Percentiles rank a stretch among this genome's conserved stretches.
Conservation (phyloP, 2,888 invertebrate species). For the Psococerastis gibbosa region DNA sequence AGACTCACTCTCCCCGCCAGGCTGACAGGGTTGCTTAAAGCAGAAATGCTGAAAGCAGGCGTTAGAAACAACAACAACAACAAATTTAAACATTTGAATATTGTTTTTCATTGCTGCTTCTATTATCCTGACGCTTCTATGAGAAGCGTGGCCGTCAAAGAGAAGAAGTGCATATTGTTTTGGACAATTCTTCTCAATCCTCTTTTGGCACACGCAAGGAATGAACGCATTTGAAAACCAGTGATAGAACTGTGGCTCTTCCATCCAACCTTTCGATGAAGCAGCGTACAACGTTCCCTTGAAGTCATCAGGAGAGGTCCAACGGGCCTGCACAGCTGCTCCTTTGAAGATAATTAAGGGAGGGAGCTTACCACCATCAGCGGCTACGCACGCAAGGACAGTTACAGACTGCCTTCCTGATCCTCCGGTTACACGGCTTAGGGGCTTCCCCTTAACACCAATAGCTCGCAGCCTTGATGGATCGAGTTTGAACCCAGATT, state of each 20-base stretch:
- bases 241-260: not conserved
- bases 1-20: too few species aligned
- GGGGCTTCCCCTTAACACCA: not conserved
- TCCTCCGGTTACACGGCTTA: not conserved
- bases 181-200: not conserved
- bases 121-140: not conserved
- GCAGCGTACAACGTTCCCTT: not conserved
- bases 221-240: not conserved
- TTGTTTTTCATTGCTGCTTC: not conserved
- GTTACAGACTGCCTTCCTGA: not conserved
- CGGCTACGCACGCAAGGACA: not conserved
- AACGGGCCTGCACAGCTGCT: not conserved
- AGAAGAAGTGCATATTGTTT: not conserved
- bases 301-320: too few species aligned
- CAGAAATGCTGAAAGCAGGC: too few species aligned
- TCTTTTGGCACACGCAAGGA: not conserved
- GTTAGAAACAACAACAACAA: too few species aligned
- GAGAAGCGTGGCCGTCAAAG: not conserved
- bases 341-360: not conserved
- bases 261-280: not conserved
- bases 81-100: too few species aligned
- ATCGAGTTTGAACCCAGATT: not conserved
- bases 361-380: not conserved
- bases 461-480: not conserved
- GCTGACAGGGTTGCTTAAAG: too few species aligned